Conservation (phyloP, 2,888 invertebrate species). For the Mythimna impura region DNA sequence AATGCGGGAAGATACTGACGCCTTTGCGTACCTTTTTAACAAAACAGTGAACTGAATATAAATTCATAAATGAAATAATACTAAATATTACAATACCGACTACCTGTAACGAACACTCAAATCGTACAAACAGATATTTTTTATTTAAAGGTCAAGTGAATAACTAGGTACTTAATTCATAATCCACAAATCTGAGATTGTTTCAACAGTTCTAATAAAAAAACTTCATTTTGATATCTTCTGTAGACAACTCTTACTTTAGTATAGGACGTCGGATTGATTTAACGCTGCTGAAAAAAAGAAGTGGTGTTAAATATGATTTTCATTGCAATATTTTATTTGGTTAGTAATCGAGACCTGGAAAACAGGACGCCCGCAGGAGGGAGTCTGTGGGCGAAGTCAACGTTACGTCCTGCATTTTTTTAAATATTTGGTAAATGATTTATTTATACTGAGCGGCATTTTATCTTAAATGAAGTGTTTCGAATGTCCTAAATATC, state of each 20-base stretch:
- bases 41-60: too few relatives aligned
- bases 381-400: neutral
- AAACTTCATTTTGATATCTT: neutral
- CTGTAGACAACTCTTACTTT: constrained; percentile 38
- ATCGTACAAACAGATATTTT: neutral
- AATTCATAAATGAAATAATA: too few relatives aligned
- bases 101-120: neutral
- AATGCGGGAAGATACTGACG: neutral
- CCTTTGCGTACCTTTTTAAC: too few relatives aligned
- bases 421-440: too few relatives aligned
- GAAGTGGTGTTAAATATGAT: constrained; percentile 18
- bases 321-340: neutral
- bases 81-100: too few relatives aligned
- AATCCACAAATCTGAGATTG: constrained; percentile 32
- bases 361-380: too few relatives aligned
- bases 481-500: too few relatives aligned
- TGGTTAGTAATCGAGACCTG: too few relatives aligned
- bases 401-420: too few relatives aligned
- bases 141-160: neutral
- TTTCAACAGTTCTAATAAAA: constrained; percentile 2
- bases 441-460: too few relatives aligned
- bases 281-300: constrained; percentile 79
- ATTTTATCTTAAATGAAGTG: too few relatives aligned
- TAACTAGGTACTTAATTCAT: neutral
- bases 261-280: constrained; percentile 83